Evolutionary conservation across 37 sponge, comb jelly and placozoan genomes (phyloP).

Genomic region (Theonella swinhoei): DNA sequence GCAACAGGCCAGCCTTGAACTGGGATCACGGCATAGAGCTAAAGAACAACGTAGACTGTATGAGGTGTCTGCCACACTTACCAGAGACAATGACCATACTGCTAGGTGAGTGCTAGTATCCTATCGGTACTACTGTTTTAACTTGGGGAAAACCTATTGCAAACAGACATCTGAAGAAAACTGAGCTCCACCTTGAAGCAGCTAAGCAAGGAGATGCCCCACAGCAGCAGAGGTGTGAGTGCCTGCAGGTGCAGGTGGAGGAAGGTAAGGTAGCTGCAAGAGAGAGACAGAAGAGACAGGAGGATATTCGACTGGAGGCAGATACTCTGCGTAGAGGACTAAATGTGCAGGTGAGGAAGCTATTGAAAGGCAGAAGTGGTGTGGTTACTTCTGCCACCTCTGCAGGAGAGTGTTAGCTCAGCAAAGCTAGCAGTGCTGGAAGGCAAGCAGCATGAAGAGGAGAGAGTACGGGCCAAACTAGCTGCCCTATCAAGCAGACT

Average conservation of each 20-base stretch:
- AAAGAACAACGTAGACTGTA: constrained; percentile 44
- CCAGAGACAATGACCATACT: constrained; percentile 66
- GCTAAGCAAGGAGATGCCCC: constrained; percentile 26
- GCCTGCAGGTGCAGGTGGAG: neutral
- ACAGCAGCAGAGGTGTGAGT: neutral
- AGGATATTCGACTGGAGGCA: constrained; percentile 39
- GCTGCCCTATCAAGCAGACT: constrained; percentile 7
- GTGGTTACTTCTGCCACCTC: neutral
- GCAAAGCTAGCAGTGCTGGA: constrained; percentile 10
- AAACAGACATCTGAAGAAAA: constrained; percentile 58
- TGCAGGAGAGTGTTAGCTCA: constrained; percentile 28
- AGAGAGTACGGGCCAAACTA: constrained; percentile 11
- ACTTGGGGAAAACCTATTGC: neutral
- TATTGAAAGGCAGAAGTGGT: neutral
- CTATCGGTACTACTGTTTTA: too few species aligned
- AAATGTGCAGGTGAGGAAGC: constrained; percentile 16
- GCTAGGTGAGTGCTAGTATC: constrained; percentile 43
- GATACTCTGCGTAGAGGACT: constrained; percentile 31
- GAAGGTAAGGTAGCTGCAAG: neutral
- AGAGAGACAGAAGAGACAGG: neutral
- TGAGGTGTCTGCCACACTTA: constrained; percentile 30
- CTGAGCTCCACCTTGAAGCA: constrained; percentile 46
- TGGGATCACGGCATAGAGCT: constrained; percentile 51
- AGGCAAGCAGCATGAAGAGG: constrained; percentile 15
- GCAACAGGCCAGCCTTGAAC: constrained; percentile 61